phyloP scores from a whole-genome alignment of 2,113 vertebrate species.

The Neotoma lepida region DNA sequence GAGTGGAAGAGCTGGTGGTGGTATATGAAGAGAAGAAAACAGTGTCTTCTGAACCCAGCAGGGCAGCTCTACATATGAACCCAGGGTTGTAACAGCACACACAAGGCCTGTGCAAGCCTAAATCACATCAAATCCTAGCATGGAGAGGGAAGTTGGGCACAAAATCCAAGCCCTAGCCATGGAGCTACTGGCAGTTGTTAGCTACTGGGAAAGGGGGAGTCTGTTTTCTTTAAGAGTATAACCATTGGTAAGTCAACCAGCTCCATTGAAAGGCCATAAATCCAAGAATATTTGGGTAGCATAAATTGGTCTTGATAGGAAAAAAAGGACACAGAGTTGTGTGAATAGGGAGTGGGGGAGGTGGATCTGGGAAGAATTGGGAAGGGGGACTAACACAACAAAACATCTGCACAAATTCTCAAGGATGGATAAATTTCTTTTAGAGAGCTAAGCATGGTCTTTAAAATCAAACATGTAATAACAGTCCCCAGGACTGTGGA shows the following conservation, averaged over 20 bases:
- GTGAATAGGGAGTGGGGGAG: not conserved
- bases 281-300: not conserved
- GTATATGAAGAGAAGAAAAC: not conserved
- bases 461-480: not conserved
- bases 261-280: not conserved
- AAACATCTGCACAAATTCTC: not conserved
- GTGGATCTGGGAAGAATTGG: not conserved
- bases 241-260: not conserved
- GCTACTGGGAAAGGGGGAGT: not conserved
- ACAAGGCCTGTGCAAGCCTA: not conserved
- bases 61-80: not conserved
- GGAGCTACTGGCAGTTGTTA: not conserved
- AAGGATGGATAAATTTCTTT: not conserved
- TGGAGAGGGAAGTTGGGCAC: not conserved
- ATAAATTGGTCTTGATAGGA: not conserved
- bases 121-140: not conserved
- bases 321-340: not conserved
- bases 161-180: not conserved
- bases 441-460: not conserved
- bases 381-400: not conserved
- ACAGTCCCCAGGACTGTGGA: not conserved
- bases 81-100: not conserved
- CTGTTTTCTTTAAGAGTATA: not conserved
- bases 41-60: not conserved
- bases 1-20: not conserved